Base-by-base conservation (phyloP, 2,888 invertebrate genomes). In the Tetragonisca angustula region DNA sequence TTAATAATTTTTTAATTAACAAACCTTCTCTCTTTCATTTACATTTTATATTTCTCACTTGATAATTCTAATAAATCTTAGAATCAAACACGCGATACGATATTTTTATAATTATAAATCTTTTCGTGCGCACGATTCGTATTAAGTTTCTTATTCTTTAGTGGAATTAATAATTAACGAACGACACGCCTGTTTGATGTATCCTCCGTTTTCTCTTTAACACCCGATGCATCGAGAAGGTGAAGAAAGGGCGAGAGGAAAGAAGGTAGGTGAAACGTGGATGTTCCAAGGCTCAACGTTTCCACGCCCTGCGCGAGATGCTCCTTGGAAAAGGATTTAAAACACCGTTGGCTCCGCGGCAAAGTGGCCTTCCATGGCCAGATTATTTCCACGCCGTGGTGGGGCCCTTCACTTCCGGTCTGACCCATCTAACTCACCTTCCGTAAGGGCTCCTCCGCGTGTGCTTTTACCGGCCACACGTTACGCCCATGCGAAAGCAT, bases 401-500 rank as follows among this genome's bases (percentile, higher is more conserved):
- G 77, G 62, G 79, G 43, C 67, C 65, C 62, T 32, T 64, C 59
- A 19, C 61, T 56, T 54, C 67, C 24, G 65, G 73, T 68, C 76
- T 62, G 64, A 67, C 59, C 69, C 74, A 36, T 56, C 79, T 83
- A 84, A 88, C 56, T 89, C 86, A 86, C 79, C 75, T 62, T 77
- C 75, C 9, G 17, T 70, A 68, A 52, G 64, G 61, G 52, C 54
- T 71, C 68, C 56, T 49, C 15, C 36, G 79, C 36, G 49, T 36
- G 56, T 77, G 85, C 86, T 86, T 80, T 88, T 83, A 87, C 81
- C 77, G 24, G 64, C 67, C 61, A 21, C 52, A 24, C 19, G 72
- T 81, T 68, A 89, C 89, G 89, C 89, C 89, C 89, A 89, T 79
- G 69, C 50, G 74, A 74, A 85, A 88, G 73, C 77, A 76, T 87